Percentiles rank a stretch among this genome's conserved stretches.
These are phyloP conservation scores for Pogonomyrmex barbatus DNA, from an alignment of 1,140 invertebrate genomes.

Conservation along the genomic window DNA sequence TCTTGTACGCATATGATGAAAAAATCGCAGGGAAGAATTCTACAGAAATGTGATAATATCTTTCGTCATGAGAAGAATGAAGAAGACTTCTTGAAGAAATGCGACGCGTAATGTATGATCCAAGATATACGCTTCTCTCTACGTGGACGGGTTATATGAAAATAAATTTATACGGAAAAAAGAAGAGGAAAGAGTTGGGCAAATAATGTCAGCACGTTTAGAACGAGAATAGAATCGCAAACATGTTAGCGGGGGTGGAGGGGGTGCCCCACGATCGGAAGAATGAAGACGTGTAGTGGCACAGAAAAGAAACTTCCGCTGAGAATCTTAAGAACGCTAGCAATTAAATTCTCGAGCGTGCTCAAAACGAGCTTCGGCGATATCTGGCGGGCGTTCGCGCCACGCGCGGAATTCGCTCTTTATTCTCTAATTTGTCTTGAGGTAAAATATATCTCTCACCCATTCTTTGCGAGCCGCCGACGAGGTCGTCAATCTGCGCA, in stretches of 20 bases:
- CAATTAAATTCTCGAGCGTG: conserved; percentile 63
- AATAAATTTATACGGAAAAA: not conserved
- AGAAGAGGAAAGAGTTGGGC: not conserved
- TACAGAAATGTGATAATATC: not conserved
- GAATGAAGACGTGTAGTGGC: conserved; percentile 50
- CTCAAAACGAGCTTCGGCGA: conserved; percentile 49
- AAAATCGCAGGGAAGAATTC: not conserved
- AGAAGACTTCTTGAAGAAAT: not conserved
- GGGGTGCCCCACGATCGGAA: not conserved
- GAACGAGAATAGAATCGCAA: conserved; percentile 7
- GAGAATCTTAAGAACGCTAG: conserved; percentile 48
- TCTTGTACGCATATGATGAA: not conserved
- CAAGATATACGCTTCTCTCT: not conserved
- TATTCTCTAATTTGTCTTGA: conserved; percentile 61
- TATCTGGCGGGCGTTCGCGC: conserved; percentile 29
- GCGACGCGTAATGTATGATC: not conserved
- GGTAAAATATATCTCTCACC: conserved; percentile 57
- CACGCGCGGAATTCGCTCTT: conserved; percentile 49
- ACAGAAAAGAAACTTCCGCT: conserved; percentile 45
- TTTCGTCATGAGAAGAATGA: not conserved
- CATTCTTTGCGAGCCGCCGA: conserved; percentile 27
- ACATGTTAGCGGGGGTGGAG: conserved; percentile 14
- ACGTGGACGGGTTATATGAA: not conserved
- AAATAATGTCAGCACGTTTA: not conserved
- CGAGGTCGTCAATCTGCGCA: conserved; percentile 33